A percentile compares a stretch with the other conserved stretches of the same genome.
Evolutionary conservation across 2,113 vertebrate genomes (phyloP).

Genomic region (Ctenomys sociabilis): DNA sequence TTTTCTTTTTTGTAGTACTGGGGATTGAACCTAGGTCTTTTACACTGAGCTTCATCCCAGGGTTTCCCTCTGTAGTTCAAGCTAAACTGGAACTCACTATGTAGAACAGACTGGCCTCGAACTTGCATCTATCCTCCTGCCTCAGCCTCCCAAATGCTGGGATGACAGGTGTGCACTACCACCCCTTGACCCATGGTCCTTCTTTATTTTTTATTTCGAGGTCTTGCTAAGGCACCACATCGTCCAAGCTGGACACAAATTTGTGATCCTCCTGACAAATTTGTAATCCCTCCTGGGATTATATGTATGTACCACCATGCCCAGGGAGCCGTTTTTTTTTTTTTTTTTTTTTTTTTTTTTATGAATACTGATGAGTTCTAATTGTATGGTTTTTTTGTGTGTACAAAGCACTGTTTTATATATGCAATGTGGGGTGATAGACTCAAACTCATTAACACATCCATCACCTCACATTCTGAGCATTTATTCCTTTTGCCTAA

Average conservation of each 20-base stretch:
- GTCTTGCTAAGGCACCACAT: not conserved
- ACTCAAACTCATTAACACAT: not conserved
- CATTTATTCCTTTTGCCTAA: not conserved
- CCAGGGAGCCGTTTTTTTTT: not conserved
- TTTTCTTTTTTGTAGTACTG: not conserved
- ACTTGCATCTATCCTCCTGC: not conserved
- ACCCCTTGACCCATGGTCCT: not conserved
- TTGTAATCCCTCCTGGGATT: not conserved
- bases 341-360: not conserved
- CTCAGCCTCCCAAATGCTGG: not conserved
- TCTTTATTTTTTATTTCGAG: not conserved
- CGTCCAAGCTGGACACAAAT: not conserved
- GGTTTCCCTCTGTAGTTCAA: not conserved
- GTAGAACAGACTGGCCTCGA: not conserved
- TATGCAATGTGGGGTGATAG: not conserved
- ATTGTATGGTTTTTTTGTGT: not conserved
- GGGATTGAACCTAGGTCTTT: not conserved
- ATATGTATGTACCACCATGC: not conserved
- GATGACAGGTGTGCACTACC: not conserved
- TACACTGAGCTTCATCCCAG: not conserved
- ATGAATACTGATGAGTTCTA: not conserved
- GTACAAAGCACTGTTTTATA: not conserved
- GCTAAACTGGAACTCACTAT: not conserved
- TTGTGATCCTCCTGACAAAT: not conserved
- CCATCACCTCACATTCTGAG: not conserved